A percentile compares a stretch with the other conserved stretches of the same genome.
Conservation (phyloP, 2,888 invertebrate species). For the Boloria selene region DNA sequence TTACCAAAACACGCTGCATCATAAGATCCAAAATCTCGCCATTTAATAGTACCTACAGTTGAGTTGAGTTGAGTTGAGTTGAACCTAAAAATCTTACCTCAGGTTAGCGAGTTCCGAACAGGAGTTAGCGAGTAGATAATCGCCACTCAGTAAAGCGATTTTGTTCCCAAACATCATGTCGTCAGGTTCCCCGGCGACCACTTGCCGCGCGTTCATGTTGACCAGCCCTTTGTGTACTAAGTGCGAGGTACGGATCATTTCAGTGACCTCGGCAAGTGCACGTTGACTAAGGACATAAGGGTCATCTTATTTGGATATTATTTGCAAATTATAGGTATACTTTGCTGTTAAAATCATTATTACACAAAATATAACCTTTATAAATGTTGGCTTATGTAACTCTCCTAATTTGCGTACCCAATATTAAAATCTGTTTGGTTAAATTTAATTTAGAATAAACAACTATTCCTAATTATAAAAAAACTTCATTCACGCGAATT, state of each 20-base stretch:
- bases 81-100: slow-evolving; percentile 56
- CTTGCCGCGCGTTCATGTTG: slow-evolving; percentile 87
- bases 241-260: slow-evolving; percentile 97
- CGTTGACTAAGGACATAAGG: slow-evolving; percentile 83
- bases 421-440: no score
- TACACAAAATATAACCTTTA: no score
- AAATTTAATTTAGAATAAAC: not conserved
- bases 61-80: no score
- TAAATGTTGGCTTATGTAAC: no score
- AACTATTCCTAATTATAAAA: no score
- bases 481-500: no score
- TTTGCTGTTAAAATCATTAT: no score
- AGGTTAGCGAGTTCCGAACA: slow-evolving; percentile 93
- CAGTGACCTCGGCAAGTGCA: slow-evolving; percentile 96
- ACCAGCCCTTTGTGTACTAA: slow-evolving; percentile 94
- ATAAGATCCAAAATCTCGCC: no score
- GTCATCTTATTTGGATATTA: not conserved
- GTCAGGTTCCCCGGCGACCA: slow-evolving; percentile 78
- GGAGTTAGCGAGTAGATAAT: slow-evolving; percentile 94
- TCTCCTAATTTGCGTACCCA: no score
- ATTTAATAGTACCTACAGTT: no score
- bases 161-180: slow-evolving; percentile 98
- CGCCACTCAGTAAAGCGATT: slow-evolving; percentile 95
- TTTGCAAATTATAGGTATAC: no score
- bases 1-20: no score